Percentiles rank a stretch among this genome's conserved stretches.
Conservation (phyloP, 2,888 invertebrate species). For the Melinopterus prodromus region DNA sequence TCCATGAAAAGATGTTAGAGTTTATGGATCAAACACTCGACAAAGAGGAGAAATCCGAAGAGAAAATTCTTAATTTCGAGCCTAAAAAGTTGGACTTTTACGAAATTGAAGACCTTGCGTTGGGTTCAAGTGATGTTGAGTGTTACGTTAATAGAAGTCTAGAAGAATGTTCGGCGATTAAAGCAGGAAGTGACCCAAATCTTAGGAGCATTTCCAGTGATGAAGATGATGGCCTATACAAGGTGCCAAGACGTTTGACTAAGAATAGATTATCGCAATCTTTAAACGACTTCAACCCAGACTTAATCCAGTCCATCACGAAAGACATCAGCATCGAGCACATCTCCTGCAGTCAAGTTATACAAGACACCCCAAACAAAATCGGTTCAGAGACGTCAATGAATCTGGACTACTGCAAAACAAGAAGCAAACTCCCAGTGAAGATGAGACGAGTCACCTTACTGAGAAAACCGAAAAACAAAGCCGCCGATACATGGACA, state of each 20-base stretch:
- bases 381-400: constrained; percentile 17
- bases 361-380: constrained; percentile 31
- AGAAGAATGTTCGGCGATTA: constrained; percentile 44
- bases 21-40: constrained; percentile 4
- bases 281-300: constrained; percentile 54
- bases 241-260: constrained; percentile 55
- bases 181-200: constrained; percentile 58
- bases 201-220: constrained; percentile 44
- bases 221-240: constrained; percentile 54
- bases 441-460: constrained; percentile 50
- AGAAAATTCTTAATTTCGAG: background rate
- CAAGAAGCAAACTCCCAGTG: constrained; percentile 51
- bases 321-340: constrained; percentile 55
- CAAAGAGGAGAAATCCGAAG: constrained; percentile 5
- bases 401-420: constrained; percentile 51
- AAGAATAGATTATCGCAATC: constrained; percentile 55
- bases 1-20: constrained; percentile 11
- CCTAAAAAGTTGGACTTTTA: constrained; percentile 16
- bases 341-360: constrained; percentile 56
- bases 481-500: constrained; percentile 54
- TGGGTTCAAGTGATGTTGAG: constrained; percentile 32
- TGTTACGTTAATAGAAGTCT: constrained; percentile 38
- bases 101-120: constrained; percentile 25
- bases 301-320: constrained; percentile 47
- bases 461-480: constrained; percentile 50